Conservation (phyloP, 2,797 vertebrate species). For the Acestrorhynchus altus region DNA sequence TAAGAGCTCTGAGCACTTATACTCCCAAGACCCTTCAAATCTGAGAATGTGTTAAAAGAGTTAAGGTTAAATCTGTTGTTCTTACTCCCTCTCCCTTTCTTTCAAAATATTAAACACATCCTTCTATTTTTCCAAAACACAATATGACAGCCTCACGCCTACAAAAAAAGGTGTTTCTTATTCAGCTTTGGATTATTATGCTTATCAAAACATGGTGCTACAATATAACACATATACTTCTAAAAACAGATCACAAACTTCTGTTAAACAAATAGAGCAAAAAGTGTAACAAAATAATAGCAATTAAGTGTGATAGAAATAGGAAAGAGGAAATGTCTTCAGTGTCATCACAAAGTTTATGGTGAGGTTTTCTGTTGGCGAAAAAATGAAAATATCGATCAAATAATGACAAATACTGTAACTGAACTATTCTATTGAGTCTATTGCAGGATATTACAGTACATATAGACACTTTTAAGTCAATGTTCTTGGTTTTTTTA, state of each 20-base stretch:
- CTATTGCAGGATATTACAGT: no score
- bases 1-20: conserved; percentile 64
- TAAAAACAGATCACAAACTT: conserved; percentile 46
- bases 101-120: conserved; percentile 52
- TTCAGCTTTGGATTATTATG: conserved; percentile 47
- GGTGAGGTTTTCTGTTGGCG: neutral
- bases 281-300: conserved; percentile 53
- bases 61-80: conserved; percentile 57
- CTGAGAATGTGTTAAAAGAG: conserved; percentile 51
- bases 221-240: conserved; percentile 54
- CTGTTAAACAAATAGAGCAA: conserved; percentile 45
- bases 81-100: conserved; percentile 33
- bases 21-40: conserved; percentile 43
- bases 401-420: neutral
- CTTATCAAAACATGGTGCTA: conserved; percentile 53
- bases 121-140: conserved; percentile 52
- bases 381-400: neutral
- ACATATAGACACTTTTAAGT: neutral
- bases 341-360: neutral
- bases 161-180: conserved; percentile 54
- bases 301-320: conserved; percentile 53
- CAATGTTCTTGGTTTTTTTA: neutral
- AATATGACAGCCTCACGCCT: conserved; percentile 47
- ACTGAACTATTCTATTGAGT: neutral
- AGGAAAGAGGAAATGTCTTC: neutral